A percentile compares a stretch with the other conserved stretches of the same genome.
Evolutionary conservation across 2,113 vertebrate species (phyloP).

Genomic region (Sylvilagus bachmani): DNA sequence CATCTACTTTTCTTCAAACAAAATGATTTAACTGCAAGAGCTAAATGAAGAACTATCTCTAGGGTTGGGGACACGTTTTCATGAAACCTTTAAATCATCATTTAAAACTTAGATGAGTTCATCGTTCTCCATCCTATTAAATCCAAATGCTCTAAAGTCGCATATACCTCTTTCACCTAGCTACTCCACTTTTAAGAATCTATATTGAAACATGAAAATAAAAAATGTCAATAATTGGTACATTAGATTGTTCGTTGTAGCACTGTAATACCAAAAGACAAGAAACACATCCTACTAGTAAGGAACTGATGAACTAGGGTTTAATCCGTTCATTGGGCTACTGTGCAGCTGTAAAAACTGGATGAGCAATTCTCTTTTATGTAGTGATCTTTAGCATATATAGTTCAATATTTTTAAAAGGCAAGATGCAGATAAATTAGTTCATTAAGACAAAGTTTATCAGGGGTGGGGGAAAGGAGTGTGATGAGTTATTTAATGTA

Average conservation of each 20-base stretch:
- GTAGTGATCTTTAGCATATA: background rate
- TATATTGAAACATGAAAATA: constrained; percentile 7
- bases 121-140: constrained; percentile 41
- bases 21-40: constrained; percentile 36
- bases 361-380: background rate
- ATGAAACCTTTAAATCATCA: constrained; percentile 36
- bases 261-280: background rate
- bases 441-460: background rate
- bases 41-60: constrained; percentile 33
- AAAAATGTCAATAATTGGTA: background rate
- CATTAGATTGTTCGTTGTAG: background rate
- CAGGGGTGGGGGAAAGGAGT: background rate
- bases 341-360: background rate
- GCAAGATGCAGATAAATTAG: background rate
- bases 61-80: constrained; percentile 29
- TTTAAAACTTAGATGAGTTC: constrained; percentile 16
- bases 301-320: background rate
- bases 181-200: constrained; percentile 28
- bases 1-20: constrained; percentile 21
- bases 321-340: background rate
- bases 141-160: constrained; percentile 34
- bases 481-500: background rate
- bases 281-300: background rate
- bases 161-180: background rate
- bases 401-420: background rate